Evolutionary conservation across 1,140 invertebrate species (phyloP), one percentile per base, ranked within the genome.

Genomic region (Acyrthosiphon pisum): DNA sequence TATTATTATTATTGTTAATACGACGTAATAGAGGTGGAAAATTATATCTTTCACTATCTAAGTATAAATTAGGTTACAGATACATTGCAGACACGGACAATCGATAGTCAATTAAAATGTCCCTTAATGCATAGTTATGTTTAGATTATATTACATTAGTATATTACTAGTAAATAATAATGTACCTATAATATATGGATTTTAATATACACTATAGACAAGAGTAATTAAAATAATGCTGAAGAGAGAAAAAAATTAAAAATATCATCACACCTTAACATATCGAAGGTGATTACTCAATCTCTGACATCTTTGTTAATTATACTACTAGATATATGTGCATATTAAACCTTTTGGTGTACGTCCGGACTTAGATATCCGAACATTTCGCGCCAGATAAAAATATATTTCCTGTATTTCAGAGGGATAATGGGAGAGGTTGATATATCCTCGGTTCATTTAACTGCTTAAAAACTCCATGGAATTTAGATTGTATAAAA

Each of bases 401-500:
- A 90, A 90, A 44, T 41, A 60, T 44, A 41, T 22, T 41, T 90
- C 89, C 89, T 20, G 89, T 37, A 26, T 60, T 90, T 41, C 18
- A 9, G 26, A 26, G 37, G 89, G 9, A 60, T 60, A 44, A 23
- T 20, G 89, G 22, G 20, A 41, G 56, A 46, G n/a, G 50, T 26
- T 41, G 22, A 56, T 37, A 50, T 50, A 50, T 56, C 26, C 46
- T 56, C 48, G 88, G 88, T 90, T 56, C 48, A 90, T 90, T 90
- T 56, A 90, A 90, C 48, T 41, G 37, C 35, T 60, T 48, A 50
- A 87, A 48, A 44, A 60, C 26, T 44, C 41, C 14, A 53, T 41
- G 35, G 50, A 90, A 60, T 90, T 90, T 90, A 60, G 50, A 56
- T 90, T 90, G 88, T 56, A 90, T 41, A 90, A 90, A 60, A 30